These are phyloP conservation scores for Perodicticus potto DNA, from an alignment of 2,797 vertebrate species.

Conservation along the genomic window DNA sequence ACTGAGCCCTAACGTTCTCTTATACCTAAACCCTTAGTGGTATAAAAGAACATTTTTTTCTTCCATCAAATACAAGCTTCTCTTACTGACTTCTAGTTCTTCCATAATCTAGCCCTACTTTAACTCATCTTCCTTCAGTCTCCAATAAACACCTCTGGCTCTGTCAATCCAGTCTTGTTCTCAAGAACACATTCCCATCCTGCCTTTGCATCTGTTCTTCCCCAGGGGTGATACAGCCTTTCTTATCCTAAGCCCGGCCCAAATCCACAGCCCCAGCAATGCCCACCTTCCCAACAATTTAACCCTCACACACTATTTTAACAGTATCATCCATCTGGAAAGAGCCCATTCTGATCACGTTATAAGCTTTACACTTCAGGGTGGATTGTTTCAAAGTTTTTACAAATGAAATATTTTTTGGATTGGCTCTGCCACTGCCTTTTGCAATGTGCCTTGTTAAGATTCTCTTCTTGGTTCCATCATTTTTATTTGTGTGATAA, in stretches of 20 bases:
- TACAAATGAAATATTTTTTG: background rate
- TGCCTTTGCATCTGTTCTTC: background rate
- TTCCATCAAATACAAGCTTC: background rate
- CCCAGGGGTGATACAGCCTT: background rate
- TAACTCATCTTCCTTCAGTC: background rate
- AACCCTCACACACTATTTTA: background rate
- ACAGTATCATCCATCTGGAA: background rate
- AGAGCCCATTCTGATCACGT: background rate
- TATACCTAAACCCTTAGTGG: background rate
- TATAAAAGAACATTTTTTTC: background rate
- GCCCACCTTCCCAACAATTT: background rate
- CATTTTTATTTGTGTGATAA: background rate
- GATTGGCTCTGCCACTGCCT: background rate
- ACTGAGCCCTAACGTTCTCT: too few species aligned
- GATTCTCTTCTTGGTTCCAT: background rate
- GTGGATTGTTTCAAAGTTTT: background rate
- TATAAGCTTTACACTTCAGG: background rate
- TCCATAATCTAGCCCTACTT: background rate
- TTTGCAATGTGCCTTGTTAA: slow-evolving; percentile 3
- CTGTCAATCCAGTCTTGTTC: background rate
- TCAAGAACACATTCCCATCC: background rate
- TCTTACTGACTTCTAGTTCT: background rate
- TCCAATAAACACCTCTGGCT: background rate
- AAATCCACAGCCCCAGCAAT: background rate
- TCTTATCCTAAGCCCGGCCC: background rate